These are phyloP conservation scores for Phymastichus coffea DNA, from an alignment of 1,140 invertebrate genomes.

Conservation along the genomic window DNA sequence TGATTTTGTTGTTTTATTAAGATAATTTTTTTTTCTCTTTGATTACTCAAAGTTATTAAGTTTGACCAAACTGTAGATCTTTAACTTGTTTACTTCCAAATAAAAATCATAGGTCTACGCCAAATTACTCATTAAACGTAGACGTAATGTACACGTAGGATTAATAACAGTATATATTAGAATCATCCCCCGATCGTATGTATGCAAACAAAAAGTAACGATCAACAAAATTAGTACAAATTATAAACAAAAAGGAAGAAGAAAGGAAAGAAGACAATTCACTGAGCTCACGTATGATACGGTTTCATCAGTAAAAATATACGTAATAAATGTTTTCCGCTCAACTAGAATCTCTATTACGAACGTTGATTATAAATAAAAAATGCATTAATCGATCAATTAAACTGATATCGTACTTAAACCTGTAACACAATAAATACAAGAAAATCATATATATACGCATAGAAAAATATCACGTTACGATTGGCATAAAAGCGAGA, in stretches of 20 bases:
- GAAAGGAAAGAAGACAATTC: neutral
- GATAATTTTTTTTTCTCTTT: neutral
- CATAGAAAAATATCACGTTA: neutral
- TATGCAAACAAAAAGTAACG: neutral
- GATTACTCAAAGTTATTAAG: neutral
- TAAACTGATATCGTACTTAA: slow-evolving; percentile 14
- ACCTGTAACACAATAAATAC: slow-evolving; percentile 2
- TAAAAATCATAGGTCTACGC: slow-evolving; percentile 3
- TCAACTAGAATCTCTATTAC: slow-evolving; percentile 1
- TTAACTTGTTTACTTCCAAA: slow-evolving; percentile 7
- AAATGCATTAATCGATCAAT: too few relatives aligned
- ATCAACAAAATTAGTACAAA: neutral
- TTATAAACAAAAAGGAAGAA: slow-evolving; percentile 2
- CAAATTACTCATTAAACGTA: slow-evolving; percentile 18
- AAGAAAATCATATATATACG: neutral
- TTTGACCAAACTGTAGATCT: neutral
- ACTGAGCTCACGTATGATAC: neutral
- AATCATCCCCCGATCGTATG: neutral
- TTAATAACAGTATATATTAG: slow-evolving; percentile 11
- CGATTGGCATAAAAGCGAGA: neutral
- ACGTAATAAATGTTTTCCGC: neutral
- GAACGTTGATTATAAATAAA: neutral
- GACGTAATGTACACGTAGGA: neutral
- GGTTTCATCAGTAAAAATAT: neutral
- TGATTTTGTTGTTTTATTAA: neutral